Conservation (phyloP, 2,888 invertebrate species). For the Ptycholaimellus sp. region DNA sequence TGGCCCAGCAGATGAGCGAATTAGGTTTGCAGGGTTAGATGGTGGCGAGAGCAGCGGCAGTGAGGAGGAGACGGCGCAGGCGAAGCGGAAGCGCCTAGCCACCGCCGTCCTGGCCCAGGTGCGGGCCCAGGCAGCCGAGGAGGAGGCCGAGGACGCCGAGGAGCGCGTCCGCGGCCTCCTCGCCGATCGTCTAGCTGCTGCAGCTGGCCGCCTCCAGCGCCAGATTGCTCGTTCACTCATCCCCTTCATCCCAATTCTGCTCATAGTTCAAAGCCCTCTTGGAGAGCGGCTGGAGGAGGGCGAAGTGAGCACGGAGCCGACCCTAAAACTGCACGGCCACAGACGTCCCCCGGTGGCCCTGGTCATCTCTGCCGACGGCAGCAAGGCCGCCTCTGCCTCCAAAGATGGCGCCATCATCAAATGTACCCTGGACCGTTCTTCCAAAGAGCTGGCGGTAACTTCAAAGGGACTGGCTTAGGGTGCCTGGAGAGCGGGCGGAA, state of each 20-base stretch:
- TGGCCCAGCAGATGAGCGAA: too few relatives aligned
- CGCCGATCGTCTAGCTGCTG: conserved; percentile 45
- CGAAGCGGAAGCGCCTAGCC: conserved; percentile 63
- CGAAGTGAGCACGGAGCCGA: too few relatives aligned
- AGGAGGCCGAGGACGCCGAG: conserved; percentile 32
- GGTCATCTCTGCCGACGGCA: conserved; percentile 47
- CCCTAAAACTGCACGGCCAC: conserved; percentile 52
- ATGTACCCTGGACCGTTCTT: too few relatives aligned
- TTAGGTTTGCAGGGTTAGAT: too few relatives aligned
- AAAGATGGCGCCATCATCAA: conserved; percentile 68
- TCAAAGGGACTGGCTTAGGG: too few relatives aligned
- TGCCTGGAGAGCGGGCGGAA: too few relatives aligned
- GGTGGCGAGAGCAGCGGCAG: too few relatives aligned
- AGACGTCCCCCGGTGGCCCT: conserved; percentile 52
- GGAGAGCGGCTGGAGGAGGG: too few relatives aligned
- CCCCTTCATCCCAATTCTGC: too few relatives aligned
- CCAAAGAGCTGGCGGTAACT: too few relatives aligned
- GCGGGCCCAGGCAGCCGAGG: conserved; percentile 35
- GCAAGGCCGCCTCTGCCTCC: conserved; percentile 51
- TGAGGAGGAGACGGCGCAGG: conserved; percentile 36
- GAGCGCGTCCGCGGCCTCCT: conserved; percentile 38
- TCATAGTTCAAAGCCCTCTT: too few relatives aligned
- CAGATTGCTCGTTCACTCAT: too few relatives aligned
- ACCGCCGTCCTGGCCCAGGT: conserved; percentile 68
- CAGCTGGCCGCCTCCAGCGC: conserved; percentile 45